Conservation (phyloP, 1,140 invertebrate species). For the Drosophila littoralis region DNA sequence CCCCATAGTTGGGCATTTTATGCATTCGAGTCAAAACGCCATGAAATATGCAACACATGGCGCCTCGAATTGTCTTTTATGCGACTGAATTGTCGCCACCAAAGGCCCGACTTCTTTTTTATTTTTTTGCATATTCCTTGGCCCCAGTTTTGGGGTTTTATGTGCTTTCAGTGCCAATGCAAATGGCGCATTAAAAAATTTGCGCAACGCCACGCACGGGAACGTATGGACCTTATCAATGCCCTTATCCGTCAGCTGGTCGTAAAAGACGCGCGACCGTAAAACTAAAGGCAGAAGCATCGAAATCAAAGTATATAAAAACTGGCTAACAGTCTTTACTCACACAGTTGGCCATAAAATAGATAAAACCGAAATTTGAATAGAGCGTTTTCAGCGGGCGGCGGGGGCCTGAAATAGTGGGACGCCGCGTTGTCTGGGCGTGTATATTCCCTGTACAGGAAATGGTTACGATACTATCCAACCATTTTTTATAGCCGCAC, state of each 20-base stretch:
- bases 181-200: slow-evolving; percentile 80
- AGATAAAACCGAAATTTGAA: slow-evolving; percentile 79
- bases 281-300: slow-evolving; percentile 69
- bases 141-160: slow-evolving; percentile 19
- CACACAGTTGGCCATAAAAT: slow-evolving; percentile 74
- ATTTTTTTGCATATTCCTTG: slow-evolving; percentile 38
- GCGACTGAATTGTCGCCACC: slow-evolving; percentile 24
- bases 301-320: slow-evolving; percentile 79
- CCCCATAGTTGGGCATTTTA: slow-evolving; percentile 47
- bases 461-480: slow-evolving; percentile 68
- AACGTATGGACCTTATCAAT: slow-evolving; percentile 27
- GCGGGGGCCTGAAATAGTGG: neutral
- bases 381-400: slow-evolving; percentile 32
- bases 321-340: slow-evolving; percentile 52
- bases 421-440: slow-evolving; percentile 65
- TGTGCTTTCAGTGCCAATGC: slow-evolving; percentile 62
- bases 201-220: slow-evolving; percentile 60
- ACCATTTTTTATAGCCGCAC: slow-evolving; percentile 58
- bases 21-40: slow-evolving; percentile 69
- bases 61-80: slow-evolving; percentile 74
- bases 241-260: slow-evolving; percentile 53
- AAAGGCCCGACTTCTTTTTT: neutral
- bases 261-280: slow-evolving; percentile 69
- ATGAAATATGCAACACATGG: slow-evolving; percentile 81
- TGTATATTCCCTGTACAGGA: slow-evolving; percentile 62